These are phyloP conservation scores for Calonectris borealis DNA, from an alignment of 2,113 vertebrate genomes.

Conservation along the genomic window DNA sequence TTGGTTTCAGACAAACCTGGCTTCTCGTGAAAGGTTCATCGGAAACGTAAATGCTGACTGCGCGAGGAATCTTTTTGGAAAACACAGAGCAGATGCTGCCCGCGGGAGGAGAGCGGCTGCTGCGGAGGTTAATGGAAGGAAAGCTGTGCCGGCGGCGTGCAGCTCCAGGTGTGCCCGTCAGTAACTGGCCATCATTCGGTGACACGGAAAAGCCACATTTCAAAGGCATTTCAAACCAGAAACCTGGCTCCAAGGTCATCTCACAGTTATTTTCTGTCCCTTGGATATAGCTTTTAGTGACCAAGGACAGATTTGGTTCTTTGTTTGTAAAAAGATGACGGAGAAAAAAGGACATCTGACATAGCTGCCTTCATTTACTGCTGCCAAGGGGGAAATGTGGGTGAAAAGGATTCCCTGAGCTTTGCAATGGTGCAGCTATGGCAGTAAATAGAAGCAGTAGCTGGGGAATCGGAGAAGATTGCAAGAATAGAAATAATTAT, in stretches of 20 bases:
- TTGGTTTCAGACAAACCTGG: neutral
- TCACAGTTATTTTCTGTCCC: neutral
- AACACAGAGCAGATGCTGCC: neutral
- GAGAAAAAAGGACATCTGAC: neutral
- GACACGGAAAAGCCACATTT: neutral
- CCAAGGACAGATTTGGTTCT: neutral
- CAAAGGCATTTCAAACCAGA: neutral
- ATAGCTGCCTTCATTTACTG: neutral
- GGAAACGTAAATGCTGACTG: neutral
- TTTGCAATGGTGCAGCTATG: neutral
- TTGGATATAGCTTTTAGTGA: neutral
- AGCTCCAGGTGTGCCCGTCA: neutral
- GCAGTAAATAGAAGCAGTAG: neutral
- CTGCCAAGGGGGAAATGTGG: neutral
- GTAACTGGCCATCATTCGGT: accelerated
- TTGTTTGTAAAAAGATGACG: neutral
- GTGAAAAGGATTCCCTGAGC: conserved; percentile 18
- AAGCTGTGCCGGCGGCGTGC: neutral
- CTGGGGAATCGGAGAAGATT: neutral
- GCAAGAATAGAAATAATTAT: neutral
- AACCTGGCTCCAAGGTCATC: neutral
- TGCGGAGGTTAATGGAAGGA: neutral
- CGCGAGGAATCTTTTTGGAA: neutral
- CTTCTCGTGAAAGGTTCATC: neutral
- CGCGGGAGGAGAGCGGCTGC: neutral